Evolutionary conservation across 2,888 invertebrate species (phyloP), one percentile per base, ranked within the genome.

Genomic region (Mamestra brassicae): DNA sequence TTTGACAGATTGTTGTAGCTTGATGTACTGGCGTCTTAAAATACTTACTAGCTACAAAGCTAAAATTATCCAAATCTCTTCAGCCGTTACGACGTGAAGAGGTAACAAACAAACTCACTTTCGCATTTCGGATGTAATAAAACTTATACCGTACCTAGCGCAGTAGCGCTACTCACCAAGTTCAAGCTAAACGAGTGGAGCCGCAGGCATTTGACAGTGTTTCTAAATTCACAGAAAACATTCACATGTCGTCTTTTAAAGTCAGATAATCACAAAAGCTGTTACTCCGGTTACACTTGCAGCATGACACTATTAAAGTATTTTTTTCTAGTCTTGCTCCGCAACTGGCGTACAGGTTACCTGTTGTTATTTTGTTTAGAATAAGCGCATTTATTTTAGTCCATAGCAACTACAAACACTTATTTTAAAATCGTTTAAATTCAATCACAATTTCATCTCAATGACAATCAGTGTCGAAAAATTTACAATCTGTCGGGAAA

Each of bases 281-380:
- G 80, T 68, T 17, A 36, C 26, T 47, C 81, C 64, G 77, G 80
- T 81, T 69, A 58, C 38, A 70, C 36, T 70, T 76, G 50, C 69
- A 81, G 15, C 50, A 52, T 17, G 26, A 68, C 36, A 7, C 4
- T 64, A 55, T 50, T 64, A 64, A 58, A 80, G 38, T 58, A 34
- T 34, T 63, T 71, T 68, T 77, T 74, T 76, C 6, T 36, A 17
- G 8, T 11, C 5, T 6, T 42, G 17, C 26, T 1, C 0, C 26
- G 26, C 26, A 26, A 26, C 26, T 26, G 26, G 26, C 6, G n/a
- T 47, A 42, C 57, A 36, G 10, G 36, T 58, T 68, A 52, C 69
- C n/a, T 6, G 36, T 7, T 11, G 13, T 61, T 60, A 34, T 74
- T 76, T 77, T 47, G 36, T 26, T 73, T 13, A 36, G n/a, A 38